phyloP scores from a whole-genome alignment of 2,113 vertebrate genomes.

The Ailurus styani region DNA sequence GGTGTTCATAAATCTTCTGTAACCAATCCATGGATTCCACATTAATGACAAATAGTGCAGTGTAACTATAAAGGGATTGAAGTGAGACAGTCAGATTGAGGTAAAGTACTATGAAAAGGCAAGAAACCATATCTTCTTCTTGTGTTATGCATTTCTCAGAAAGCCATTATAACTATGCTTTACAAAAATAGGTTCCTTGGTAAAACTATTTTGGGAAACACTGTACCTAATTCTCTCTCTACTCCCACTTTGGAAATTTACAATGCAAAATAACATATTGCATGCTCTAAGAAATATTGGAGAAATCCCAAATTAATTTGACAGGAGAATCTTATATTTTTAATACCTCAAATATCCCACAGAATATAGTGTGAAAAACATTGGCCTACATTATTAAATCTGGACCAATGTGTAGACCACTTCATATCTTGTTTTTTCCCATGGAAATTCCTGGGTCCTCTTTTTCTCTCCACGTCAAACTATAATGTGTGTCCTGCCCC shows the following conservation, averaged over 20 bases:
- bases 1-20: background rate
- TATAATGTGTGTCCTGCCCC: background rate
- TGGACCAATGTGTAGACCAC: background rate
- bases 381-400: background rate
- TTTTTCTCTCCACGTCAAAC: background rate
- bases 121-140: background rate
- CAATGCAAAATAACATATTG: background rate
- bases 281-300: background rate
- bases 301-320: background rate
- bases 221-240: background rate
- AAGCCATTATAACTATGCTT: background rate
- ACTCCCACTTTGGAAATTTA: background rate
- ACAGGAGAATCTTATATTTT: background rate
- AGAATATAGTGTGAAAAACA: background rate
- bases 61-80: background rate
- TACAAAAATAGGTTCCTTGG: background rate
- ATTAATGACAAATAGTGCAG: background rate
- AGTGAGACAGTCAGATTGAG: background rate
- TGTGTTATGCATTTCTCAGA: background rate
- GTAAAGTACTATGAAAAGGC: background rate
- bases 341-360: background rate
- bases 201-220: background rate
- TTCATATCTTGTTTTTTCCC: background rate
- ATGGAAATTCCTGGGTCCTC: background rate
- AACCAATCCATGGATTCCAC: background rate